phyloP scores from a whole-genome alignment of 2,797 vertebrate species.

The Malurus leucopterus region DNA sequence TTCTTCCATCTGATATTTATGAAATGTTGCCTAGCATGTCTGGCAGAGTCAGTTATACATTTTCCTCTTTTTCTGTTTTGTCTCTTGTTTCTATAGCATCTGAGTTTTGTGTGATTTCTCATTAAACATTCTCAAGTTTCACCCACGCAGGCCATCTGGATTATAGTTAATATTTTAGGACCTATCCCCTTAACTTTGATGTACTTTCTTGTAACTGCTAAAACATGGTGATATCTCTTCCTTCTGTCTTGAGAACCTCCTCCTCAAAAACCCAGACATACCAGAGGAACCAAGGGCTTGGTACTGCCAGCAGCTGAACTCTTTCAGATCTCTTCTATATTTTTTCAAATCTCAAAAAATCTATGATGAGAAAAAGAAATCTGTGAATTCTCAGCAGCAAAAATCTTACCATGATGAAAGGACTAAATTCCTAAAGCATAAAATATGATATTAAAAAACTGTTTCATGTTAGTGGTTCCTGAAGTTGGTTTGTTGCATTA shows the following conservation, averaged over 20 bases:
- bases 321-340: background rate
- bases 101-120: conserved; percentile 55
- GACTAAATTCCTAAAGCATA: background rate
- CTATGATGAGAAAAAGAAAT: background rate
- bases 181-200: conserved; percentile 52
- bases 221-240: conserved; percentile 40
- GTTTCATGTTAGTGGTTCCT: background rate
- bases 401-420: background rate
- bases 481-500: background rate
- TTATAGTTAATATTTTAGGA: conserved; percentile 60
- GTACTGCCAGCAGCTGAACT: conserved; percentile 31
- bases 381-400: background rate
- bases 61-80: conserved; percentile 55
- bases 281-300: conserved; percentile 25
- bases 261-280: conserved; percentile 31
- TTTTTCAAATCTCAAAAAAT: conserved; percentile 29
- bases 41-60: conserved; percentile 54
- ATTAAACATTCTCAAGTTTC: conserved; percentile 57
- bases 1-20: conserved; percentile 48
- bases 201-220: conserved; percentile 54
- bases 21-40: conserved; percentile 54
- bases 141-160: conserved; percentile 49
- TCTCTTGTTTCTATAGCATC: conserved; percentile 61
- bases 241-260: conserved; percentile 48
- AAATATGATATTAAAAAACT: background rate